A percentile compares a stretch with the other conserved stretches of the same genome.
Evolutionary conservation across 2,888 invertebrate genomes (phyloP).

Genomic region (Xanthorhoe spadicearia): DNA sequence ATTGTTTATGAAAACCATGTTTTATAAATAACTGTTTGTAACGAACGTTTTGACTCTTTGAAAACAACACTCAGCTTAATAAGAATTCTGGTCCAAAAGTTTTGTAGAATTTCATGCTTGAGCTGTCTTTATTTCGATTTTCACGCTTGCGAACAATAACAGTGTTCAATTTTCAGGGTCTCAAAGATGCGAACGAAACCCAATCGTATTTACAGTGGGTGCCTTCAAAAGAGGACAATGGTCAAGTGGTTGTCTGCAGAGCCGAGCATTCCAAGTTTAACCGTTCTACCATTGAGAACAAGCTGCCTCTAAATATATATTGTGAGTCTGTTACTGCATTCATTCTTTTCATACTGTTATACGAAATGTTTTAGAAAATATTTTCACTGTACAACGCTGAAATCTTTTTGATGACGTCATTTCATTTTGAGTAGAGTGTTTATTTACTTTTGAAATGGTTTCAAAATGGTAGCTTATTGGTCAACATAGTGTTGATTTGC

Average conservation of each 20-base stretch:
- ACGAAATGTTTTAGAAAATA: slow-evolving; percentile 1
- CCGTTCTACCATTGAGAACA: slow-evolving; percentile 90
- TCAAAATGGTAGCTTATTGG: not conserved
- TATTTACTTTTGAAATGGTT: not conserved
- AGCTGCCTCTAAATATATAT: slow-evolving; percentile 92
- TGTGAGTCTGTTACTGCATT: slow-evolving; percentile 86
- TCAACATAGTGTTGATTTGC: too few species aligned
- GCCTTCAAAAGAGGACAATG: slow-evolving; percentile 91
- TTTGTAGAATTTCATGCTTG: slow-evolving; percentile 2
- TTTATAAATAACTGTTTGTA: not conserved
- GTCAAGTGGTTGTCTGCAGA: slow-evolving; percentile 90
- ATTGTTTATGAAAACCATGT: not conserved
- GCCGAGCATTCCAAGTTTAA: slow-evolving; percentile 92
- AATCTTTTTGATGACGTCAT: not conserved
- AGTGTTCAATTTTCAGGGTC: slow-evolving; percentile 81
- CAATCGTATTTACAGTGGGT: slow-evolving; percentile 91
- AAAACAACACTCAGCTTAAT: not conserved
- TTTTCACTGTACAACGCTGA: not conserved
- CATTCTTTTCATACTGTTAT: slow-evolving; percentile 4
- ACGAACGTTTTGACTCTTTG: not conserved
- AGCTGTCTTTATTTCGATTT: not conserved
- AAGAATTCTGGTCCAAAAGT: not conserved
- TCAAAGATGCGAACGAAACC: slow-evolving; percentile 91
- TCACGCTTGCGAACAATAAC: slow-evolving; percentile 22
- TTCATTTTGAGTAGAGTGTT: not conserved